Base-by-base conservation (phyloP, 2,797 vertebrate genomes). In the Periparus ater region DNA sequence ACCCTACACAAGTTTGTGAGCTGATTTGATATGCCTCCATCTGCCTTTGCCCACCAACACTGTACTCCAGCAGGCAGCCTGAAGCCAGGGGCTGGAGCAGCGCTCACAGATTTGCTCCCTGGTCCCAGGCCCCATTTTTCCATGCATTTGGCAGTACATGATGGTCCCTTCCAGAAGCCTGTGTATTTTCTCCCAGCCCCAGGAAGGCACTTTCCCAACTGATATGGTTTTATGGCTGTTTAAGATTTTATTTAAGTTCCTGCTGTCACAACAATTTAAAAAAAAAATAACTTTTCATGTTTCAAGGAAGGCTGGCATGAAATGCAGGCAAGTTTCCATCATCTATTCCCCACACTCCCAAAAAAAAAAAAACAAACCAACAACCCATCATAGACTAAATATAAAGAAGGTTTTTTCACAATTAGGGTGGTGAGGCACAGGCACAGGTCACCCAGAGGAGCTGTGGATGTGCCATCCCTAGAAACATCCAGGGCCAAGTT, bases 281-380 rank as follows among this genome's bases (percentile, higher is more conserved):
- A 21, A 48, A 57, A 57, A 45, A 50, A 21, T 3, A 19, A 19
- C 9, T 66, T 74, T 65, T 58, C 34, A 26, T 1, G 2, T 47
- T 51, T 36, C 45, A 32, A 47, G 45, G 30, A 66, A 89, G 48
- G n/a, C 18, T 76, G 79, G 51, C 11, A 10, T 38, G 45, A 79
- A 91, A 66, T 30, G 29, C 26, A 78, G 32, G 67, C 10, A 14
- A 50, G 50, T 91, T 94, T 75, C 72, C 32, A 40, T 55, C 63
- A 65, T 36, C 18, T 7, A 40, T 48, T 9, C 10, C 10, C 4
- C 3, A 4, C 1, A 4, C 7, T 6, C 10, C 51, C 2, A 5
- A 26, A 40, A 10, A n/a, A 32, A 6, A n/a, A 55, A n/a, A 36
- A 36, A 36, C 9, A 29, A 3, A 1, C 27, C n/a, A 21, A 14